Evolutionary conservation across 2,888 invertebrate genomes (phyloP).

Genomic region (Erannis defoliaria): DNA sequence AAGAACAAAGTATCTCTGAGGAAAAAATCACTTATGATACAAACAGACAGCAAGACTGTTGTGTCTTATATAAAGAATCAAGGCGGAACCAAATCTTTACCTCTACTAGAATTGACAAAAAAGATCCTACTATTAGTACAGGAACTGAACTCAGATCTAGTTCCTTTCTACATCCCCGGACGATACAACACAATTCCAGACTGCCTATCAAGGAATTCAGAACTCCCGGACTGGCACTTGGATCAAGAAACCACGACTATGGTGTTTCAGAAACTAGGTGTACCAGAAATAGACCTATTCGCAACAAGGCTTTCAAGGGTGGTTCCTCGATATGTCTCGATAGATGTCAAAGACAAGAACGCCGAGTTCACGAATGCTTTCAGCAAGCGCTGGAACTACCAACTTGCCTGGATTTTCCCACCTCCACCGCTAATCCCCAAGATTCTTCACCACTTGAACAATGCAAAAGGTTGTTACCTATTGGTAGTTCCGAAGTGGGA

Average conservation of each 20-base stretch:
- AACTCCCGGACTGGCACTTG: constrained; percentile 44
- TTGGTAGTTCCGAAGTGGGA: constrained; percentile 41
- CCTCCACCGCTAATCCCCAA: too few relatives aligned
- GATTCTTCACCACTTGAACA: constrained; percentile 39
- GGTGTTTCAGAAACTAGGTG: constrained; percentile 37
- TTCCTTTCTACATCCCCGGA: constrained; percentile 44
- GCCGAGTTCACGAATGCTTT: constrained; percentile 20
- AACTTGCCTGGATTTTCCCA: constrained; percentile 45
- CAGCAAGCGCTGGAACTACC: constrained; percentile 17
- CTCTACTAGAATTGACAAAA: constrained; percentile 26
- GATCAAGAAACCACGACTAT: neutral
- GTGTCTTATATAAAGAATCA: constrained; percentile 44
- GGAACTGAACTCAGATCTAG: constrained; percentile 21
- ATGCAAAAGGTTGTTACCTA: constrained; percentile 33
- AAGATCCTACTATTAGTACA: constrained; percentile 19
- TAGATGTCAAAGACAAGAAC: constrained; percentile 14
- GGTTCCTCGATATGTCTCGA: constrained; percentile 14
- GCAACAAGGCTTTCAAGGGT: constrained; percentile 9
- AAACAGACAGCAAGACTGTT: constrained; percentile 47
- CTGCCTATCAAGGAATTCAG: constrained; percentile 35
- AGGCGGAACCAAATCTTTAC: constrained; percentile 34
- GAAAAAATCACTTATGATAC: constrained; percentile 35
- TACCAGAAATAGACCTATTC: constrained; percentile 32
- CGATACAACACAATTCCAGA: constrained; percentile 47
- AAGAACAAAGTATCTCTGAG: neutral